Evolutionary conservation across 2,113 vertebrate genomes (phyloP), one percentile per base, ranked within the genome.

Genomic region (Dasyprocta punctata): DNA sequence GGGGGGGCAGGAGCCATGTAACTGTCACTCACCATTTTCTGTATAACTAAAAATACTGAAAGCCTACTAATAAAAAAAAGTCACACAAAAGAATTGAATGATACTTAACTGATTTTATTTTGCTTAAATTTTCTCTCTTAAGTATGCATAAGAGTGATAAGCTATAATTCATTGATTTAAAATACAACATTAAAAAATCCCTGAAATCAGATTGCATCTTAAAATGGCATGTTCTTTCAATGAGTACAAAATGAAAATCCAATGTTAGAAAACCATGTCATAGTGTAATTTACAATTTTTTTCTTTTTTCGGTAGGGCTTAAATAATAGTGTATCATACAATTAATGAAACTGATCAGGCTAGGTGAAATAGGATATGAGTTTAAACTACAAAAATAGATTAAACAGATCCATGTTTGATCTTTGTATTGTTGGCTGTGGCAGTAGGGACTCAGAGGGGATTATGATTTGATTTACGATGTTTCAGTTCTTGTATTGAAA

Each of bases 401-500:
- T 65, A 49, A 67, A 36, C 49, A 28, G 36, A 83, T 90, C 26
- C 4, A 47, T 86, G 80, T 56, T 85, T 89, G 78, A 85, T 81
- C 87, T 49, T 71, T 44, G 11, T 58, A 26, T 71, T 82, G 7
- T 87, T 93, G 84, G 3, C 47, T 94, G 24, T 92, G 63, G 33
- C 33, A 49, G 65, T 61, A 28, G 52, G 44, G 24, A 63, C 56
- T 63, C 24, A 82, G 81, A 85, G 20, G 60, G 12, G 92, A 36
- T 49, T 80, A 60, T 7, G 44, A 80, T 83, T 86, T 96, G 52
- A 90, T 33, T 56, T 30, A 10, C 9, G 86, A 63, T 67, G 24
- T 36, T 95, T 92, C 87, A 78, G 89, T 80, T 92, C 36, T 90
- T 90, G 5, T 67, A 56, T 78, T 93, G n/a, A 91, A 90, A 90